Percentiles rank a stretch among this genome's conserved stretches.
Evolutionary conservation across 1,140 invertebrate species (phyloP).

Genomic region (Dufourea novaeangliae): DNA sequence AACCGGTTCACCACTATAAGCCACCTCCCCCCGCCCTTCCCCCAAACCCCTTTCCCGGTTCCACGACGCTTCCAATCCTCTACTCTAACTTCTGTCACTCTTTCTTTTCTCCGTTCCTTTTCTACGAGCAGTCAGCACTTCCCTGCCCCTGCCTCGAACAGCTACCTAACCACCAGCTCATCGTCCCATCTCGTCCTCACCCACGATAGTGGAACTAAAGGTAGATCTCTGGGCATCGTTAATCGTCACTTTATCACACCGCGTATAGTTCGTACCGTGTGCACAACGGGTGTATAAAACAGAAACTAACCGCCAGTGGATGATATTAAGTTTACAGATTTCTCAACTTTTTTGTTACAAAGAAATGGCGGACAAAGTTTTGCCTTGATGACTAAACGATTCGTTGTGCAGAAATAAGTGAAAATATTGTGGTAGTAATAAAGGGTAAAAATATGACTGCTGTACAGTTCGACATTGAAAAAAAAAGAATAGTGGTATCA

Average conservation of each 20-base stretch:
- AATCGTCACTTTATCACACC: constrained; percentile 73
- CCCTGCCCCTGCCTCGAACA: constrained; percentile 13
- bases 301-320: neutral
- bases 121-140: constrained; percentile 58
- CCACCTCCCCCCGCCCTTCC: constrained; percentile 41
- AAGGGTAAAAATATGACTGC: no score
- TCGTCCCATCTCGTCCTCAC: neutral
- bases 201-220: constrained; percentile 61
- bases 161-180: constrained; percentile 2
- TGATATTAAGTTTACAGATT: no score
- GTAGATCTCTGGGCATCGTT: constrained; percentile 57
- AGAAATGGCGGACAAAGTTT: no score
- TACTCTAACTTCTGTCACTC: constrained; percentile 32
- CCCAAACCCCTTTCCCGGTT: constrained; percentile 26
- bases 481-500: no score
- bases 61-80: neutral
- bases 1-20: constrained; percentile 76
- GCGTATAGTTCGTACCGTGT: constrained; percentile 49
- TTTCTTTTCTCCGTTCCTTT: constrained; percentile 30
- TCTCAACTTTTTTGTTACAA: no score
- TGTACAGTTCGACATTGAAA: no score
- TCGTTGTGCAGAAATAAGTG: no score
- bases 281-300: constrained; percentile 41
- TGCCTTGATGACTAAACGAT: no score
- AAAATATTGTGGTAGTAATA: no score